phyloP scores from a whole-genome alignment of 2,888 invertebrate species.

The Neocrepidodera transversa region DNA sequence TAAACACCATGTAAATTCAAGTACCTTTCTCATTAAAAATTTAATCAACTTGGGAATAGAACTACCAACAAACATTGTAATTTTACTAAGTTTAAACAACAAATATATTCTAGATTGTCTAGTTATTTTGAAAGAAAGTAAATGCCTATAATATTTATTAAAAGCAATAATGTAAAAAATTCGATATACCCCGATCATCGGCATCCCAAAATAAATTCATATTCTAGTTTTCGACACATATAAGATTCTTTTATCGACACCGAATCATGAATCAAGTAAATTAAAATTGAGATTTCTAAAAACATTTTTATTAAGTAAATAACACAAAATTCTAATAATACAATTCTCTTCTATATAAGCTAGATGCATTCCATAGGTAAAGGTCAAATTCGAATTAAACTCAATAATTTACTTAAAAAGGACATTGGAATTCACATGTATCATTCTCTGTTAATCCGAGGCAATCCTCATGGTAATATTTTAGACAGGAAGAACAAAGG shows the following conservation, averaged over 20 bases:
- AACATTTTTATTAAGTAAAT: neutral
- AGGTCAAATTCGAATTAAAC: neutral
- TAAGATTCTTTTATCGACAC: neutral
- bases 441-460: neutral
- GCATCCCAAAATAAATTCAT: neutral
- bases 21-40: too few relatives aligned
- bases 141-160: neutral
- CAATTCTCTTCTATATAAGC: neutral
- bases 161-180: neutral
- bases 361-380: neutral
- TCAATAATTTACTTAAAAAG: neutral
- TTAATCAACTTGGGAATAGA: too few relatives aligned
- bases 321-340: neutral
- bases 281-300: neutral
- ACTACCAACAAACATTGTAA: too few relatives aligned
- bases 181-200: neutral
- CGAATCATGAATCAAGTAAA: neutral
- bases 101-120: too few relatives aligned
- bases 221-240: conserved; percentile 1
- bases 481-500: too few relatives aligned
- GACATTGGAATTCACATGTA: neutral
- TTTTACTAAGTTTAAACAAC: too few relatives aligned
- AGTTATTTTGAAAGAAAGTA: neutral
- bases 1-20: too few relatives aligned
- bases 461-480: too few relatives aligned